Evolutionary conservation across 2,797 vertebrate species (phyloP).

Genomic region (Acanthis flammea): DNA sequence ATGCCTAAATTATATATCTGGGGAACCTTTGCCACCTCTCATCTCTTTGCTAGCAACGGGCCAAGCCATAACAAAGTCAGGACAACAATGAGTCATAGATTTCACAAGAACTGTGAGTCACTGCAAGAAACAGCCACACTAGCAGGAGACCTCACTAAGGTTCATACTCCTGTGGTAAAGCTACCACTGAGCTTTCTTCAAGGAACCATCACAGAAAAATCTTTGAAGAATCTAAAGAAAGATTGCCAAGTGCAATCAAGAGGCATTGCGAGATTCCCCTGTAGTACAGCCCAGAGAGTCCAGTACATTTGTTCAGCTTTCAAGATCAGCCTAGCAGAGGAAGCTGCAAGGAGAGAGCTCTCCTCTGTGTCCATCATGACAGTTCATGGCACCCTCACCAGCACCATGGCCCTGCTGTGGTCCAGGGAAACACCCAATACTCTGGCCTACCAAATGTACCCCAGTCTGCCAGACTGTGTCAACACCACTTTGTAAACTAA

Average conservation of each 20-base stretch:
- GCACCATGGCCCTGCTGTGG: neutral
- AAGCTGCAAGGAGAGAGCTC: neutral
- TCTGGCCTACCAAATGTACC: neutral
- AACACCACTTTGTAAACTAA: neutral
- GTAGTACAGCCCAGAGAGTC: neutral
- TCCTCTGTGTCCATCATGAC: too few relatives aligned
- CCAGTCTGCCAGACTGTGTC: neutral
- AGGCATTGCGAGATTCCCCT: neutral
- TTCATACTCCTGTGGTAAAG: neutral
- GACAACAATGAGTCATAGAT: constrained; percentile 49
- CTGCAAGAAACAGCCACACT: neutral
- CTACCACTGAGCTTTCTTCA: neutral
- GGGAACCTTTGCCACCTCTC: neutral
- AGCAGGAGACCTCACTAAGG: neutral
- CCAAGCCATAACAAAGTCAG: constrained; percentile 8
- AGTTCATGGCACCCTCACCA: neutral
- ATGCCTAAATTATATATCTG: neutral
- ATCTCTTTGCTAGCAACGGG: neutral
- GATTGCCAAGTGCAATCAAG: neutral
- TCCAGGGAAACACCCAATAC: neutral
- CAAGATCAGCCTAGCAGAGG: neutral
- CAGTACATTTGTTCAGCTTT: neutral
- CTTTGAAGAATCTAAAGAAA: neutral
- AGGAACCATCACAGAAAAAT: neutral
- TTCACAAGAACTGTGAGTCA: constrained; percentile 42